These are phyloP conservation scores for Vulpes ferrilata DNA, from an alignment of 2,113 vertebrate species.

Conservation along the genomic window DNA sequence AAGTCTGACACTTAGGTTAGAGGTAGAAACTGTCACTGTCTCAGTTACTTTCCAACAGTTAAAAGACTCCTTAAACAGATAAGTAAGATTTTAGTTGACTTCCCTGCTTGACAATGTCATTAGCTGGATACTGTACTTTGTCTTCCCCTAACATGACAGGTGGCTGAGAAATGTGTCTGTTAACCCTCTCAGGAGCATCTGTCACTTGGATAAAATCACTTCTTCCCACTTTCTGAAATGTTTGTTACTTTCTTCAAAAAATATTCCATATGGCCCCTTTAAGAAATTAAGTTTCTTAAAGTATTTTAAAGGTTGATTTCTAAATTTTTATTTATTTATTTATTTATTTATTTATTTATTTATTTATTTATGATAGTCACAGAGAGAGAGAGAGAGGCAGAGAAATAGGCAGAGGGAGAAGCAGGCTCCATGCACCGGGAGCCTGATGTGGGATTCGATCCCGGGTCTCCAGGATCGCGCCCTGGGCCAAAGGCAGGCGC, in stretches of 20 bases:
- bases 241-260: conserved; percentile 29
- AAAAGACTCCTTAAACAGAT: conserved; percentile 26
- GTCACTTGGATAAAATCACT: conserved; percentile 24
- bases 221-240: background rate
- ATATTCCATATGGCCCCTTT: background rate
- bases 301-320: background rate
- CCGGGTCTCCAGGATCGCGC: no score
- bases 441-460: no score
- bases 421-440: no score
- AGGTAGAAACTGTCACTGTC: background rate
- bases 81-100: background rate
- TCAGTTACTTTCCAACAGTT: background rate
- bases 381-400: no score
- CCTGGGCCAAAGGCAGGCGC: no score
- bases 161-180: conserved; percentile 21
- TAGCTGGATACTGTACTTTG: background rate
- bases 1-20: background rate
- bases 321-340: background rate
- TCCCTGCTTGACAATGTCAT: background rate
- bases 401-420: no score
- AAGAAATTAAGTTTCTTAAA: background rate
- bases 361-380: no score
- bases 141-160: background rate
- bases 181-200: background rate
- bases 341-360: no score